Base-by-base conservation (phyloP, 2,113 vertebrate genomes). In the Boulengeromyrus knoepffleri region DNA sequence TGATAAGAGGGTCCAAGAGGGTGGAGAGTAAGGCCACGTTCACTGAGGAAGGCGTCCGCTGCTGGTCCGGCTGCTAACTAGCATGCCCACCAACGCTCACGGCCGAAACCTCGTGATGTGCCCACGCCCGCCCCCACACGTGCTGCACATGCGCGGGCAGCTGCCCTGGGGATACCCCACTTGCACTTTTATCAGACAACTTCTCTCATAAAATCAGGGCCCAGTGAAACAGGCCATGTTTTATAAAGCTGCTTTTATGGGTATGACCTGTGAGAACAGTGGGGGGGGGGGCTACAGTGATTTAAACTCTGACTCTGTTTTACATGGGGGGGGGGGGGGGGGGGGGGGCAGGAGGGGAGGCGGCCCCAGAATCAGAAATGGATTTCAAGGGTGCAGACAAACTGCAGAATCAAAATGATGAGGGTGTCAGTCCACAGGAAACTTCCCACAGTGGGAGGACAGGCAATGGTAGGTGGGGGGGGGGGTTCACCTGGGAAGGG, bases 401-500 rank as follows among this genome's bases (percentile, higher is more conserved):
- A 31, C 31, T 31, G 31, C 31, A 31, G 31, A 31, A 31, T 31
- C 31, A 31, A 31, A 31, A 31, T 31, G 1, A 31, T 31, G 31
- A 31, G 31, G 31, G 31, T 31, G 31, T 31, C 31, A 31, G 31
- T 31, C 31, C 31, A 31, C 31, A 31, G 31, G 31, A 31, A 31
- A 31, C 31, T 31, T 31, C 31, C 31, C 31, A 31, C 31, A 31
- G 31, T 1, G 31, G 31, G 31, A 31, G 31, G 31, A 31, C 31
- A 31, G 31, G 31, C 31, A 31, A 31, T 31, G 31, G 1, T 31
- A 31, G 31, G 31, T 31, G 31, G 31, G 31, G 31, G 31, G 3
- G 62, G 62, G 10, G 50, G 17, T 13, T 56, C 92, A 97, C 98
- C 99, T 95, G 99, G 99, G 94, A 99, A 99, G 46, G 99, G 99